Evolutionary conservation across 2,888 invertebrate genomes (phyloP).

Genomic region (Orthosia cruda): DNA sequence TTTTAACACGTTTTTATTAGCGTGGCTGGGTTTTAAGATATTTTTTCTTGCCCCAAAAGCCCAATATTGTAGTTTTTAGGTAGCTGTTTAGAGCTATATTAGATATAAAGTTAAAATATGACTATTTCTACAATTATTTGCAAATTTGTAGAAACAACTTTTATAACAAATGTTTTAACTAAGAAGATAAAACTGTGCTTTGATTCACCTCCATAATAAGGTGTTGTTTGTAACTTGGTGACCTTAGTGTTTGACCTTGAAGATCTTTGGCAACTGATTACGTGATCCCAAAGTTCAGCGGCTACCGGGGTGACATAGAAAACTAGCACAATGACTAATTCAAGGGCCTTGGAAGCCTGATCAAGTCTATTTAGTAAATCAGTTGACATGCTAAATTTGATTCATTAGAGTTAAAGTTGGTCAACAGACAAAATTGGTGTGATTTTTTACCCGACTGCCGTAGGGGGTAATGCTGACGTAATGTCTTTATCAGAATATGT

Average conservation of each 20-base stretch:
- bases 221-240: conserved; percentile 25
- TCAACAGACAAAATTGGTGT: neutral
- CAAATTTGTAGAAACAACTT: neutral
- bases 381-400: neutral
- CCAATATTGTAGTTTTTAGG: neutral
- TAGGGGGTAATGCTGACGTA: no score
- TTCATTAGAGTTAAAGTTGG: neutral
- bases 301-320: neutral
- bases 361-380: neutral
- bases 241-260: conserved; percentile 28
- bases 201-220: conserved; percentile 5
- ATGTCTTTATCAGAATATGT: no score
- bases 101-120: neutral
- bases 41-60: neutral
- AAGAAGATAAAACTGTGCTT: conserved; percentile 22
- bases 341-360: neutral
- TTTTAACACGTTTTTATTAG: conserved; percentile 47
- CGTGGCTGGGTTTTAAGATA: neutral
- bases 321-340: conserved; percentile 9
- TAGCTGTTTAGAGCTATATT: neutral
- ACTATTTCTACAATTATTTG: no score
- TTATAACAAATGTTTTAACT: neutral
- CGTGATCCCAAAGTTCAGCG: conserved; percentile 30
- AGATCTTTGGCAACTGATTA: conserved; percentile 21
- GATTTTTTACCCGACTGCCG: no score